Conservation (phyloP, 2,797 vertebrate species). For the Thalassophryne amazonica region DNA sequence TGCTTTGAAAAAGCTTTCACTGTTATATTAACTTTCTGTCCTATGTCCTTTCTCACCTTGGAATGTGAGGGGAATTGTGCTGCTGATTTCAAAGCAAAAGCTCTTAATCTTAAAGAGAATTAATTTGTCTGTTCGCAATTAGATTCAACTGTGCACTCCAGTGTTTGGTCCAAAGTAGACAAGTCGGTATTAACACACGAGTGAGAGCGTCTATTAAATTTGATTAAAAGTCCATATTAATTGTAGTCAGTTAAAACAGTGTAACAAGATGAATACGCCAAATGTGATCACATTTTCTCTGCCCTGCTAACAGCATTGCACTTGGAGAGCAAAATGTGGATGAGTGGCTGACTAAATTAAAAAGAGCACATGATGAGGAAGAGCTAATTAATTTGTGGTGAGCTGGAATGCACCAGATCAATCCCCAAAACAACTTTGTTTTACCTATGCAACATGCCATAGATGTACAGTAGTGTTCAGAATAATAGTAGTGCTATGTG, state of each 20-base stretch:
- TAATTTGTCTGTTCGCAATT: slow-evolving; percentile 28
- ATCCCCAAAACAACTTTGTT: too few species aligned
- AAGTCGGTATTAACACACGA: slow-evolving; percentile 31
- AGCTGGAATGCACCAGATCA: too few species aligned
- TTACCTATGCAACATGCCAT: too few species aligned
- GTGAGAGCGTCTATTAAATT: slow-evolving; percentile 33
- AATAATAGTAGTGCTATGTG: too few species aligned
- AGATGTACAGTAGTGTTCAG: too few species aligned
- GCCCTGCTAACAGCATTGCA: too few species aligned
- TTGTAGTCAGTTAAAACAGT: slow-evolving; percentile 19
- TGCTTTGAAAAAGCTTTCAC: slow-evolving; percentile 66
- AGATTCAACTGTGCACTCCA: slow-evolving; percentile 2
- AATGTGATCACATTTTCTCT: slow-evolving; percentile 10
- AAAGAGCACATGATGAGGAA: too few species aligned
- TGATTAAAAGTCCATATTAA: slow-evolving; percentile 23
- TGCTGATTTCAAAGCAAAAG: slow-evolving; percentile 2
- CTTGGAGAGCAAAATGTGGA: too few species aligned
- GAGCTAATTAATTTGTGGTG: too few species aligned
- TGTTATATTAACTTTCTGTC: slow-evolving; percentile 55
- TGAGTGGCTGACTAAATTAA: too few species aligned
- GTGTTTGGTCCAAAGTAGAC: slow-evolving; percentile 24
- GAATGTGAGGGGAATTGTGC: slow-evolving; percentile 13
- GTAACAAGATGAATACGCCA: slow-evolving; percentile 22
- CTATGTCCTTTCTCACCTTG: slow-evolving; percentile 42
- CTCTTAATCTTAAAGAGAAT: slow-evolving; percentile 24